These are phyloP conservation scores for Malachius bipustulatus DNA, from an alignment of 2,888 invertebrate species.

Conservation along the genomic window DNA sequence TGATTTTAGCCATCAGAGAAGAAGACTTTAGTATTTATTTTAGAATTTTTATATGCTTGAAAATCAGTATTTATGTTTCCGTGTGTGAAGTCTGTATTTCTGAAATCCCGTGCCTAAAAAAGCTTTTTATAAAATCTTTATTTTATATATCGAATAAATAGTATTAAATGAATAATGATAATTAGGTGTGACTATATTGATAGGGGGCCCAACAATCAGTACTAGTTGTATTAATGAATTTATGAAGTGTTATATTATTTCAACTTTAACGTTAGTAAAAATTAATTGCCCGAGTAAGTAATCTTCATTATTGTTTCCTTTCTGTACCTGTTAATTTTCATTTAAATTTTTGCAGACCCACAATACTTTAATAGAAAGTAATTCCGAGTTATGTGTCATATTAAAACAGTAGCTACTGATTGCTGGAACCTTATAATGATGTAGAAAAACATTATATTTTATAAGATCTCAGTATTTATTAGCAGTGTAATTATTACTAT, in stretches of 20 bases:
- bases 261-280: too few species aligned
- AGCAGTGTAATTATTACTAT: slow-evolving; percentile 19
- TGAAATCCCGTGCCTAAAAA: slow-evolving; percentile 25
- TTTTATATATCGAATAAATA: slow-evolving; percentile 20
- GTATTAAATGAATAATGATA: slow-evolving; percentile 16
- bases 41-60: slow-evolving; percentile 16
- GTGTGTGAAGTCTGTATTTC: slow-evolving; percentile 22
- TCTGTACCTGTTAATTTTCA: too few species aligned
- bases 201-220: too few species aligned
- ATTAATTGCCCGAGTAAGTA: too few species aligned
- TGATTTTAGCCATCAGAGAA: slow-evolving; percentile 24
- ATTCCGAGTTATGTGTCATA: too few species aligned
- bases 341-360: too few species aligned
- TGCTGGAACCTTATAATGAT: too few species aligned
- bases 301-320: too few species aligned
- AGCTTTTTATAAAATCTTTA: slow-evolving; percentile 24
- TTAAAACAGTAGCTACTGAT: too few species aligned
- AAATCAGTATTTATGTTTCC: slow-evolving; percentile 21
- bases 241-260: too few species aligned
- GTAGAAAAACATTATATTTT: slow-evolving; percentile 22
- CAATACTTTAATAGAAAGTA: too few species aligned
- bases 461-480: slow-evolving; percentile 26
- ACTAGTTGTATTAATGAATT: too few species aligned
- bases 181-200: slow-evolving; percentile 5
- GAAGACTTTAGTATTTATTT: slow-evolving; percentile 23